Conservation (phyloP, 2,888 invertebrate species). For the Patella depressa region DNA sequence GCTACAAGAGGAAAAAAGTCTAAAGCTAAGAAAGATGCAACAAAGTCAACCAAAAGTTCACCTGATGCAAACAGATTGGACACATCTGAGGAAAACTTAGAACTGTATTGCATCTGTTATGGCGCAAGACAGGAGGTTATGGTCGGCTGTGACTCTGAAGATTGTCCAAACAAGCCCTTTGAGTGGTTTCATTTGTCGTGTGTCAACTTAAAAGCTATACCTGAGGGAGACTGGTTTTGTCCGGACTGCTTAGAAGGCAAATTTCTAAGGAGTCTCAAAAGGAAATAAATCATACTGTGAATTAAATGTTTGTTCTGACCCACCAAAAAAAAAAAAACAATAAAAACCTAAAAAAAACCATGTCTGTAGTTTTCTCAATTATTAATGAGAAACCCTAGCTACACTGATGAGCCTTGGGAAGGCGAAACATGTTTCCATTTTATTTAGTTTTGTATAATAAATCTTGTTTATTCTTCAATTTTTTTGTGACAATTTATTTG, state of each 20-base stretch:
- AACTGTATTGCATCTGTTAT: neutral
- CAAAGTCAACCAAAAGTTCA: too few species aligned
- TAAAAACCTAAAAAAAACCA: neutral
- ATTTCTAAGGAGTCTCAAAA: neutral
- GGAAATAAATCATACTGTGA: too few species aligned
- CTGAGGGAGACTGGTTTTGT: neutral
- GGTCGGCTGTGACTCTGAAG: neutral
- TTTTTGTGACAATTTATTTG: too few species aligned
- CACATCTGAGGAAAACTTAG: too few species aligned
- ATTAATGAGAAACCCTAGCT: constrained; percentile 10
- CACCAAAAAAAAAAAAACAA: neutral
- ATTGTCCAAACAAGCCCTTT: constrained; percentile 12
- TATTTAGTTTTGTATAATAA: too few species aligned
- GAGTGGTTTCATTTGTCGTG: constrained; percentile 7
- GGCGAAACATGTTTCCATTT: neutral
- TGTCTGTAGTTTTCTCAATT: constrained; percentile 11
- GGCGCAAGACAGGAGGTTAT: neutral
- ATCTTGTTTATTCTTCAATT: too few species aligned
- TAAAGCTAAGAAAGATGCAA: too few species aligned
- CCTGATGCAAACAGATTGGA: too few species aligned
- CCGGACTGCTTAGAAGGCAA: constrained; percentile 18
- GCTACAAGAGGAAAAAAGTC: constrained; percentile 8
- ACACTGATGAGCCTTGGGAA: constrained; percentile 15
- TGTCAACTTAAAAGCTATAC: constrained; percentile 6
- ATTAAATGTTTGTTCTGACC: too few species aligned